Evolutionary conservation across 2,888 invertebrate genomes (phyloP).

Genomic region (Galerucella nymphaeae): DNA sequence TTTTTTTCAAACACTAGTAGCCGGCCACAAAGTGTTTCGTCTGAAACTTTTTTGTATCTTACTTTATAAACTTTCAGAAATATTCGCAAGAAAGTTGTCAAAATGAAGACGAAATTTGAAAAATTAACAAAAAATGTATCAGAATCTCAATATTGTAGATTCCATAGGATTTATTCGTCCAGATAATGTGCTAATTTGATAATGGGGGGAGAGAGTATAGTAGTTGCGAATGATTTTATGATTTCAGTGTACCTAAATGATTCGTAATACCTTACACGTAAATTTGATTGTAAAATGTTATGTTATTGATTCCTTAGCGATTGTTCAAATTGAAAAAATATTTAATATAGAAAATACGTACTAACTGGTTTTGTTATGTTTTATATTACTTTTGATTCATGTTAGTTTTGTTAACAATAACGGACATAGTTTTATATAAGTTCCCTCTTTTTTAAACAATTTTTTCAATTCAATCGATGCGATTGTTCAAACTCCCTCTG

Average conservation of each 20-base stretch:
- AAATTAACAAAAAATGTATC: too few relatives aligned
- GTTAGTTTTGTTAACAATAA: slow-evolving; percentile 27
- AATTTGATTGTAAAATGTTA: slow-evolving; percentile 29
- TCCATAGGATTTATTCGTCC: too few relatives aligned
- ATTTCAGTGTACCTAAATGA: slow-evolving; percentile 1
- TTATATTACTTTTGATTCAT: slow-evolving; percentile 24
- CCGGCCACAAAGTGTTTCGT: too few relatives aligned
- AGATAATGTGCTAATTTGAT: too few relatives aligned
- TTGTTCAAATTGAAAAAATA: slow-evolving; percentile 39
- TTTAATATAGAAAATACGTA: slow-evolving; percentile 53
- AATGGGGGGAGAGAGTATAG: too few relatives aligned
- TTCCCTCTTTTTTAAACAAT: slow-evolving; percentile 4
- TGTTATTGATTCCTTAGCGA: slow-evolving; percentile 22
- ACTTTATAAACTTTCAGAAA: too few relatives aligned
- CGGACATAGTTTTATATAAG: slow-evolving; percentile 2
- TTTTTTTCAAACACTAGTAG: too few relatives aligned
- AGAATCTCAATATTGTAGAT: too few relatives aligned
- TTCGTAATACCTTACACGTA: neutral
- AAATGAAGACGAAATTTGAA: too few relatives aligned
- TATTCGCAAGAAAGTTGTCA: too few relatives aligned
- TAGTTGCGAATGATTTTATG: neutral
- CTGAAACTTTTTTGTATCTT: too few relatives aligned
- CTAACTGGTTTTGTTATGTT: slow-evolving; percentile 48
- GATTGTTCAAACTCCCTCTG: neutral
- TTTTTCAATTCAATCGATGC: neutral